These are phyloP conservation scores for Lamellibrachia columna DNA, from an alignment of 2,888 invertebrate genomes.

Conservation along the genomic window DNA sequence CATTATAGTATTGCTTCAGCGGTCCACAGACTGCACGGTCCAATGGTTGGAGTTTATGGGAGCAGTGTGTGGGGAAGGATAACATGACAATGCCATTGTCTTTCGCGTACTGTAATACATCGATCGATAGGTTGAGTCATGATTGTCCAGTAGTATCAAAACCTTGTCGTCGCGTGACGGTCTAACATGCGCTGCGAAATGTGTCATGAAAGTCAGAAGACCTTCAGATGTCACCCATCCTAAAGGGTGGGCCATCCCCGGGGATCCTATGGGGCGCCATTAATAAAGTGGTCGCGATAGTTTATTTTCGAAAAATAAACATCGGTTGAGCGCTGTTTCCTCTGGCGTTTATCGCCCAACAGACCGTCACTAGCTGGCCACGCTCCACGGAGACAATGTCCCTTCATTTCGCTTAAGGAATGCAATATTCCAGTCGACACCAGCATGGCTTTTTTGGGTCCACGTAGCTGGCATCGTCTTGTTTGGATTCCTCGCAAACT, in stretches of 20 bases:
- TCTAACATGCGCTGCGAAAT: conserved; percentile 17
- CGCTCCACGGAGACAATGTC: conserved; percentile 22
- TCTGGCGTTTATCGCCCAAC: conserved; percentile 23
- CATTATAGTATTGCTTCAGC: conserved; percentile 8
- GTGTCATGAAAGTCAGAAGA: neutral
- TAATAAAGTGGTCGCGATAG: neutral
- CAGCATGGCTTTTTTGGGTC: neutral
- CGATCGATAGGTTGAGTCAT: conserved; percentile 22
- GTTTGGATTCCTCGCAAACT: neutral
- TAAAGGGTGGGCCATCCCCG: conserved; percentile 23
- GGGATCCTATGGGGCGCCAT: conserved; percentile 8
- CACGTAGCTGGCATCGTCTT: neutral
- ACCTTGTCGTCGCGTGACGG: neutral
- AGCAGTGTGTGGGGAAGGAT: conserved; percentile 27
- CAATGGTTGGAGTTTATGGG: conserved; percentile 26
- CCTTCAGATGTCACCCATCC: conserved; percentile 25
- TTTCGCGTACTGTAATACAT: conserved; percentile 20
- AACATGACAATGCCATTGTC: conserved; percentile 23
- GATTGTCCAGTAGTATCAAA: conserved; percentile 13
- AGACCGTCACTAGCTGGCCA: conserved; percentile 26
- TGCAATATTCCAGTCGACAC: neutral
- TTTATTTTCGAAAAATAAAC: neutral
- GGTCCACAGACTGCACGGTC: conserved; percentile 17
- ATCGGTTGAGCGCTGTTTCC: neutral
- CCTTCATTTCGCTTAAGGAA: neutral